These are phyloP conservation scores for Dicaeum eximium DNA, from an alignment of 2,113 vertebrate species.

Conservation along the genomic window DNA sequence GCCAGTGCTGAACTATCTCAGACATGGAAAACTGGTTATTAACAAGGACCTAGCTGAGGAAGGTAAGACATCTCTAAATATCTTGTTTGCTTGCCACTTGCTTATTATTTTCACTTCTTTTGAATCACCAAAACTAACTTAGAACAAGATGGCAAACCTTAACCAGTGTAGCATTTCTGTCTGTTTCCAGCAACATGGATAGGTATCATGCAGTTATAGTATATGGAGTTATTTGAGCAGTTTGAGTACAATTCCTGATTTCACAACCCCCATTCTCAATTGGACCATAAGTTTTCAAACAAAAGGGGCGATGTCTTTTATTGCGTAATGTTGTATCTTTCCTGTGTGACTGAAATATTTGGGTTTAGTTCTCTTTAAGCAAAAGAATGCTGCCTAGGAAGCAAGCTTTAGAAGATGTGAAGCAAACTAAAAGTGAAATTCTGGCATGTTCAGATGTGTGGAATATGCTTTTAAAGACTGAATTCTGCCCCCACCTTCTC, in stretches of 20 bases:
- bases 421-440: background rate
- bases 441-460: background rate
- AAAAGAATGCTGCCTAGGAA: background rate
- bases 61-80: slow-evolving; percentile 74
- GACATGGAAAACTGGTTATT: slow-evolving; percentile 96
- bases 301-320: background rate
- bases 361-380: background rate
- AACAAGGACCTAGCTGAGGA: slow-evolving; percentile 97
- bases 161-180: background rate
- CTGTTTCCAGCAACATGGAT: background rate
- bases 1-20: slow-evolving; percentile 94
- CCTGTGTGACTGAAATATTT: background rate
- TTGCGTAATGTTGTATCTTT: background rate
- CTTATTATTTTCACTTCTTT: background rate
- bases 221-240: background rate
- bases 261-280: background rate
- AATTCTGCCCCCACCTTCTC: background rate
- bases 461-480: background rate
- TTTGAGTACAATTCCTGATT: background rate
- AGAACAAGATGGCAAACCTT: background rate
- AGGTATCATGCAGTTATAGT: background rate
- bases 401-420: background rate
- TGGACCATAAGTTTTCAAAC: background rate
- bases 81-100: background rate
- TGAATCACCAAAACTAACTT: background rate